Percentiles rank a stretch among this genome's conserved stretches.
These are phyloP conservation scores for Lucilia sericata DNA, from an alignment of 1,140 invertebrate genomes.

Conservation along the genomic window DNA sequence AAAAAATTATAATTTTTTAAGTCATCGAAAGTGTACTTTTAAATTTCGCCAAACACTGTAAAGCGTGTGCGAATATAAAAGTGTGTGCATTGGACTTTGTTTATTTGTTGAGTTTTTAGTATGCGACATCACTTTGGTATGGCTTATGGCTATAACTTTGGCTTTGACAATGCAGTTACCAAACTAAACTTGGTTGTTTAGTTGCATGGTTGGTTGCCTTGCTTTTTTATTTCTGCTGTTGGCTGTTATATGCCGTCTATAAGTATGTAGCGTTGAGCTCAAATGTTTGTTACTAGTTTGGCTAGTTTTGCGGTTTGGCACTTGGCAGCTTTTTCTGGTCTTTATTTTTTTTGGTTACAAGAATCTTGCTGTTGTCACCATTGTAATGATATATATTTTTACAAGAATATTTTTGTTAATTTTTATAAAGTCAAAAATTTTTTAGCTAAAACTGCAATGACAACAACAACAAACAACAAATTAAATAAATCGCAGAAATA, in stretches of 20 bases:
- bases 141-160: constrained; percentile 40
- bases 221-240: background rate
- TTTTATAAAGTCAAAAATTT: background rate
- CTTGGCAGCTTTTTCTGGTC: background rate
- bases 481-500: background rate
- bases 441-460: background rate
- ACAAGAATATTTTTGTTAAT: constrained; percentile 34
- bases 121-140: constrained; percentile 41
- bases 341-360: constrained; percentile 33
- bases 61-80: no score
- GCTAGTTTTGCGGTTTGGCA: constrained; percentile 16
- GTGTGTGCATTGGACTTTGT: no score
- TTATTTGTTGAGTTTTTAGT: background rate
- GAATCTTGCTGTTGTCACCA: constrained; percentile 39
- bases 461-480: background rate
- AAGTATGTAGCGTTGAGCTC: no score
- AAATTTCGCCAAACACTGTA: no score
- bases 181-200: constrained; percentile 37
- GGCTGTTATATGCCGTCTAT: background rate
- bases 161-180: constrained; percentile 41
- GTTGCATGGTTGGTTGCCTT: constrained; percentile 38
- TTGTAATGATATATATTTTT: constrained; percentile 42
- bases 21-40: no score
- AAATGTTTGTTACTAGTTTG: background rate
- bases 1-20: no score